Percentiles rank a stretch among this genome's conserved stretches.
Evolutionary conservation across 1,140 invertebrate genomes (phyloP).

Genomic region (Gryllus bimaculatus): DNA sequence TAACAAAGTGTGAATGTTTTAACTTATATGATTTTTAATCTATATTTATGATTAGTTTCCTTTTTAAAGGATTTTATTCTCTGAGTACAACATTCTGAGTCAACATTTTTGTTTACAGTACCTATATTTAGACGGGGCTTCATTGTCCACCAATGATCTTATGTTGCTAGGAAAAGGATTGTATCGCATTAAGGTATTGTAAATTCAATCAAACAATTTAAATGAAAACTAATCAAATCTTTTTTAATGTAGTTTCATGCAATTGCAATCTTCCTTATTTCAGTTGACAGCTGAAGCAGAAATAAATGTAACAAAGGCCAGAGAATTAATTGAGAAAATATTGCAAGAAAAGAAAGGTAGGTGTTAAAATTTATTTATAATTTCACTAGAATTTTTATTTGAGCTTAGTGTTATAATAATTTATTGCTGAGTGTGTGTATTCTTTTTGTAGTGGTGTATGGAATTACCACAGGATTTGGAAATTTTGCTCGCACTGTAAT

Average conservation of each 20-base stretch:
- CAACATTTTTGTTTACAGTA: constrained; percentile 31
- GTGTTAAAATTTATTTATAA: not conserved
- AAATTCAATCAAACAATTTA: not conserved
- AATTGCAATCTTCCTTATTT: not conserved
- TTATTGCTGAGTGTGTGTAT: not conserved
- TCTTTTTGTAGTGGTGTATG: constrained; percentile 52
- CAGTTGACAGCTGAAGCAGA: constrained; percentile 46
- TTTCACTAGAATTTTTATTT: not conserved
- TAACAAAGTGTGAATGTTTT: too few species aligned
- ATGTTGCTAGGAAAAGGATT: constrained; percentile 45
- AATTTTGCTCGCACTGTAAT: constrained; percentile 59
- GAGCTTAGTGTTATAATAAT: not conserved
- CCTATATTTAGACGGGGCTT: constrained; percentile 47
- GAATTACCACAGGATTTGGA: constrained; percentile 69
- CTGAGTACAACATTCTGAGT: too few species aligned
- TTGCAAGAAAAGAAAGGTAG: constrained; percentile 49
- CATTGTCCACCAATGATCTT: constrained; percentile 48
- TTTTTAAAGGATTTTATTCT: too few species aligned
- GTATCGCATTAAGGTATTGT: constrained; percentile 46
- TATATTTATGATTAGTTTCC: too few species aligned
- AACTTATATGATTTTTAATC: too few species aligned
- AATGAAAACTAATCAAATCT: not conserved
- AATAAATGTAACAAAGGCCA: constrained; percentile 41
- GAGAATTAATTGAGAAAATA: constrained; percentile 51
- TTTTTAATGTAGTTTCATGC: not conserved